Evolutionary conservation across 2,888 invertebrate species (phyloP), one percentile per base, ranked within the genome.

Genomic region (Hemaris fuciformis): DNA sequence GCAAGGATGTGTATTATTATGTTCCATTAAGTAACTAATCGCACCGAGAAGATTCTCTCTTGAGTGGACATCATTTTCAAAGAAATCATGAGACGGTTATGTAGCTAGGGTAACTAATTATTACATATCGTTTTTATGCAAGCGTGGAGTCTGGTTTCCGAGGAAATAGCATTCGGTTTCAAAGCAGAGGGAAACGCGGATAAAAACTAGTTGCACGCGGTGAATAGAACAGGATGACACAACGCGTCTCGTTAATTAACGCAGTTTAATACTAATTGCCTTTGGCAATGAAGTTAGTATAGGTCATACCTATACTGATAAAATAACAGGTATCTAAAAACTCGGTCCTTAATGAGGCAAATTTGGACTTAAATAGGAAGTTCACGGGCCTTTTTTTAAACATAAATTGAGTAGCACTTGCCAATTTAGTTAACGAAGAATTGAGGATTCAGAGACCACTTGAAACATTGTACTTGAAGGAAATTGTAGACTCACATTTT

Each of bases 271-370:
- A 60, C 64, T 78, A 80, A 79, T 80, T 80, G 71, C 63, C 70
- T 66, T 70, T 75, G 75, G 71, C 78, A 75, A 69, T 80, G 78
- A 79, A 77, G 78, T 72, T 70, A n/a, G n/a, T 71, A 64, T 69
- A 67, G n/a, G n/a, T n/a, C n/a, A n/a, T n/a, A 69, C 66, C 73
- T 72, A 65, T 60, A 64, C 70, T 70, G 67, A 66, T 66, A 64
- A 69, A 27, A 61, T 53, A 31, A 53, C 53, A 31, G 20, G n/a
- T n/a, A n/a, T n/a, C 31, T 53, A 8, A 15, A 31, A 53, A n/a
- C 31, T 18, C 8, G 31, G 3, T 31, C 18, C 18, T 18, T 53
- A 53, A 53, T 53, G 18, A 53, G 53, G 53, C 18, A 53, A 48
- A 53, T 27, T 20, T 43, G 43, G 18, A 6, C 8, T 10, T 53